Evolutionary conservation across 2,113 vertebrate genomes (phyloP).

Genomic region (Elachura formosa): DNA sequence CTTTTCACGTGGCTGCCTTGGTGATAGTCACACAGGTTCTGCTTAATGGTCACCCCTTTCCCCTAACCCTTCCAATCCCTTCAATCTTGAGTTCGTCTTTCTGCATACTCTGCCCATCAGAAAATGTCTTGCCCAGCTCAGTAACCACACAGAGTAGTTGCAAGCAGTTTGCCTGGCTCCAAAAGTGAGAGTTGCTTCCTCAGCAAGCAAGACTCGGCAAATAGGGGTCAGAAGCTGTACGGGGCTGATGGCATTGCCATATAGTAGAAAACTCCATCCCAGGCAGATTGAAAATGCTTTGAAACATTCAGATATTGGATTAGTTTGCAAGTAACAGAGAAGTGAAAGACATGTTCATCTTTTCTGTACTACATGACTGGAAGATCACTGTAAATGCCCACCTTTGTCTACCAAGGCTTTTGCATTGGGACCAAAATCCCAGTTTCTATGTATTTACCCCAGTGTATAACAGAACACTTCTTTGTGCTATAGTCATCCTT

Average conservation of each 20-base stretch:
- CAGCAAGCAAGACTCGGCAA: neutral
- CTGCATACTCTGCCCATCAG: neutral
- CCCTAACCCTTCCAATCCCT: neutral
- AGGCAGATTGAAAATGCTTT: neutral
- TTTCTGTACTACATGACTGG: neutral
- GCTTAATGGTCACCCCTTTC: neutral
- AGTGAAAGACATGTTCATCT: neutral
- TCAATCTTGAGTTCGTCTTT: fast-evolving
- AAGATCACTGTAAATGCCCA: neutral
- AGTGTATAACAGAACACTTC: neutral
- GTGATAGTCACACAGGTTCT: neutral
- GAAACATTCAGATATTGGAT: neutral
- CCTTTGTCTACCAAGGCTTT: neutral
- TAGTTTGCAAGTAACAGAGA: neutral
- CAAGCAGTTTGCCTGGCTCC: neutral
- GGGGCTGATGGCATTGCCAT: fast-evolving
- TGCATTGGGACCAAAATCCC: neutral
- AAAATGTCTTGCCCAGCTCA: neutral
- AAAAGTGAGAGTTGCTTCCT: neutral
- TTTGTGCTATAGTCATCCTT: neutral
- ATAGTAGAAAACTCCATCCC: neutral
- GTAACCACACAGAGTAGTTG: neutral
- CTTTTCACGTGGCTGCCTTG: neutral
- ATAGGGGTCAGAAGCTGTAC: neutral
- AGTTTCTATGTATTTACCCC: neutral